Conservation (phyloP, 2,113 vertebrate species). For the Epinephelus cyanopodus region DNA sequence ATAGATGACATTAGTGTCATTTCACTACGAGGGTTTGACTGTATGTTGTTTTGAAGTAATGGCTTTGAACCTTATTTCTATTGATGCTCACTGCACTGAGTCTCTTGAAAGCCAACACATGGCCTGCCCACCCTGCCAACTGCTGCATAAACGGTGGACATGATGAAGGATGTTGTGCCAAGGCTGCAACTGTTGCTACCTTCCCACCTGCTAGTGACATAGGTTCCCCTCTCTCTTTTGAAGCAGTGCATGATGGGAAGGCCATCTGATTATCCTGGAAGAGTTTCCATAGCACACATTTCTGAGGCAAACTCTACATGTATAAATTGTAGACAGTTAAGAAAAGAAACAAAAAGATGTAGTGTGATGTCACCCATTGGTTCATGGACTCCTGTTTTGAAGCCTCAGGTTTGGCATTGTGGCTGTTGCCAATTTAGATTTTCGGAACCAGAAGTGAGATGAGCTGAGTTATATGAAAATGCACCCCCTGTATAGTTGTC, state of each 20-base stretch:
- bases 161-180: conserved; percentile 60
- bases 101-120: conserved; percentile 67
- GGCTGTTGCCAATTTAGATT: too few species aligned
- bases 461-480: too few species aligned
- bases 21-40: neutral
- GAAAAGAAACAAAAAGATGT: too few species aligned
- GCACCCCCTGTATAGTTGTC: too few species aligned
- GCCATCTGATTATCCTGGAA: conserved; percentile 70
- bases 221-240: conserved; percentile 31
- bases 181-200: conserved; percentile 51
- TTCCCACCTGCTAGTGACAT: conserved; percentile 67
- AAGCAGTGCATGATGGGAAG: conserved; percentile 57
- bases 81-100: conserved; percentile 24
- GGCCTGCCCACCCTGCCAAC: conserved; percentile 50
- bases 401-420: too few species aligned
- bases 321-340: neutral
- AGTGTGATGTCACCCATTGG: too few species aligned
- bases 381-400: too few species aligned
- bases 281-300: conserved; percentile 23
- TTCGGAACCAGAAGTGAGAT: too few species aligned
- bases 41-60: neutral
- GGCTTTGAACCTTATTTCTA: conserved; percentile 48
- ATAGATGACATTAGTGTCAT: neutral
- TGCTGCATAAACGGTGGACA: conserved; percentile 63
- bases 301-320: conserved; percentile 21